Evolutionary conservation across 2,797 vertebrate genomes (phyloP).

Genomic region (Pipistrellus kuhlii): DNA sequence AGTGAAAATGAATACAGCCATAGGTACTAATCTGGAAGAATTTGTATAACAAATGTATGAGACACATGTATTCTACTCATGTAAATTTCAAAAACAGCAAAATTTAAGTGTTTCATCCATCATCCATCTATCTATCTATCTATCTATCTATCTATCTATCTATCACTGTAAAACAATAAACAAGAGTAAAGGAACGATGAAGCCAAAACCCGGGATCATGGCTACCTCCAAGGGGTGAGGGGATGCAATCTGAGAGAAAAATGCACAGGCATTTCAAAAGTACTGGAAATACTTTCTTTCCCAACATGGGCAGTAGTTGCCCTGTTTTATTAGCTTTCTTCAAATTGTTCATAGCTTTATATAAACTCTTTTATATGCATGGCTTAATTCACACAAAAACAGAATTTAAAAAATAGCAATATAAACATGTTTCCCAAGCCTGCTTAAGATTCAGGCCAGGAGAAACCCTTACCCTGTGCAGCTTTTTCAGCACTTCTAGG

Average conservation of each 20-base stretch:
- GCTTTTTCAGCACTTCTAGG: slow-evolving; percentile 76
- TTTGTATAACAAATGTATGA: not conserved
- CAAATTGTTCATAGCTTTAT: not conserved
- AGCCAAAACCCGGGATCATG: not conserved
- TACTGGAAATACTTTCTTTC: not conserved
- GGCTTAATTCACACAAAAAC: not conserved
- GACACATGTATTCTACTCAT: not conserved
- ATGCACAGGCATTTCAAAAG: not conserved
- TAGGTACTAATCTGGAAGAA: not conserved
- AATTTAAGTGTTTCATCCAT: not conserved
- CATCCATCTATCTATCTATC: no score
- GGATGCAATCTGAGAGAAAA: not conserved
- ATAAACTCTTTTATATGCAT: not conserved
- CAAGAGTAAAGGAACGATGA: not conserved
- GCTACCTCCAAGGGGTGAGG: not conserved
- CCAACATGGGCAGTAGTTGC: not conserved
- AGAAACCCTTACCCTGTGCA: slow-evolving; percentile 78
- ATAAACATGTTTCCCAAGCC: not conserved
- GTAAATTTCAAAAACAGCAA: not conserved
- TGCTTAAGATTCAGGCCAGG: not conserved
- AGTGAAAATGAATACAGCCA: slow-evolving; percentile 1
- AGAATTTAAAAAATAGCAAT: not conserved
- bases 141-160: no score
- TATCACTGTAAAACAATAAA: not conserved
- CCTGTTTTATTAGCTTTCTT: slow-evolving; percentile 1